Percentiles rank a stretch among this genome's conserved stretches.
phyloP scores from a whole-genome alignment of 2,113 vertebrate species.

The Corvus hawaiiensis region DNA sequence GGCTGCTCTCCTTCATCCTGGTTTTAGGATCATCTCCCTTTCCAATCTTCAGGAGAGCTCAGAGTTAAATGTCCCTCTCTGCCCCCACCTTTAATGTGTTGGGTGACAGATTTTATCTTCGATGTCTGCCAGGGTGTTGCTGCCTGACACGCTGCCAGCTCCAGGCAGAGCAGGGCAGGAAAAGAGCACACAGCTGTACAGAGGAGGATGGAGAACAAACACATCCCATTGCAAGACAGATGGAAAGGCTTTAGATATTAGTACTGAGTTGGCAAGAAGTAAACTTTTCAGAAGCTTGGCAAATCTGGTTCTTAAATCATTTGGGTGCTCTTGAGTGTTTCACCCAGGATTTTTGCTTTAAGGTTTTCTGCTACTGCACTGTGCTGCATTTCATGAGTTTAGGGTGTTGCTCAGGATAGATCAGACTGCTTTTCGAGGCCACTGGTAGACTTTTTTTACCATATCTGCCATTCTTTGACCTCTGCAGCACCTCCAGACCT shows the following conservation, averaged over 20 bases:
- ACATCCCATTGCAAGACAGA: neutral
- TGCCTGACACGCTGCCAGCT: neutral
- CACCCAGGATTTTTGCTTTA: neutral
- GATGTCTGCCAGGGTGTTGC: neutral
- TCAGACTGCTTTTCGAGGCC: neutral
- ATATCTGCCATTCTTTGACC: neutral
- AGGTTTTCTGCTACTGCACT: neutral
- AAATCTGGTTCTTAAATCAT: neutral
- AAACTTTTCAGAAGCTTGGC: neutral
- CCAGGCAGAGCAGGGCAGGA: neutral
- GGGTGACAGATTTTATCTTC: rapidly evolving
- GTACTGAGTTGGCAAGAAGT: rapidly evolving
- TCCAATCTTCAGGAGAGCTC: neutral
- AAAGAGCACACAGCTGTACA: neutral
- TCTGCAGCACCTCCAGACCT: neutral
- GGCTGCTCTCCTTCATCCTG: neutral
- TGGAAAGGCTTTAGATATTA: neutral
- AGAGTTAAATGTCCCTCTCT: neutral
- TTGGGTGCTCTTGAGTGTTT: neutral
- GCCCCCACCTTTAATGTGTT: neutral
- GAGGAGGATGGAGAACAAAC: neutral
- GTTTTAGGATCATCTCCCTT: neutral
- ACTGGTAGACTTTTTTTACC: neutral
- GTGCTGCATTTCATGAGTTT: neutral
- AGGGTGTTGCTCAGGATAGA: neutral